Evolutionary conservation across 2,113 vertebrate species (phyloP).

Genomic region (Amia ocellicauda): DNA sequence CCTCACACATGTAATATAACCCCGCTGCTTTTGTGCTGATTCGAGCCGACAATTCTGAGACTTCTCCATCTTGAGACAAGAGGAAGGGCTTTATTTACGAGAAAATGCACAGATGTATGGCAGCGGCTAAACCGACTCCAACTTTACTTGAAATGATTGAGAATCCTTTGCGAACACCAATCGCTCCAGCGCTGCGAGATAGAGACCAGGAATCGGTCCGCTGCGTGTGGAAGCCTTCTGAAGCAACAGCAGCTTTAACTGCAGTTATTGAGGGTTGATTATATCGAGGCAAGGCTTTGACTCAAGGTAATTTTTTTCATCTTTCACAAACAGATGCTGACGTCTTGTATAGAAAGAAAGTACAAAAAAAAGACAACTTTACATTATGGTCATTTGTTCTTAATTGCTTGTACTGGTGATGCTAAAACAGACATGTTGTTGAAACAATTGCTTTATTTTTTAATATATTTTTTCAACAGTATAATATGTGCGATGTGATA

Average conservation of each 20-base stretch:
- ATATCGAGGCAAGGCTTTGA: not conserved
- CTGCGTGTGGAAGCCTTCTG: not conserved
- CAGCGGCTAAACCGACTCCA: not conserved
- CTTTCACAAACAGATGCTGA: not conserved
- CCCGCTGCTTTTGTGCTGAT: not conserved
- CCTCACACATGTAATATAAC: not conserved
- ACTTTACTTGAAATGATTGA: constrained; percentile 3
- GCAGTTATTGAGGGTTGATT: not conserved
- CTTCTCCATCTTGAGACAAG: not conserved
- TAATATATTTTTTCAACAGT: no score
- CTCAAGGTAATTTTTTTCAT: not conserved
- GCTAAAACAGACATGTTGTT: no score
- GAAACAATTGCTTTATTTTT: no score
- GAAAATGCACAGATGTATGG: not conserved
- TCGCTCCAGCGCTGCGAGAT: not conserved
- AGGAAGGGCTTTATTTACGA: not conserved
- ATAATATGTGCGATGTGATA: no score
- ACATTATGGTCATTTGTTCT: no score
- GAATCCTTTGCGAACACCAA: not conserved
- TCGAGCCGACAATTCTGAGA: not conserved
- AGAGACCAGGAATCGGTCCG: not conserved
- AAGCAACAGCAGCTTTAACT: no score
- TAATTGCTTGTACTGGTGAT: no score
- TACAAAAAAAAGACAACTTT: no score
- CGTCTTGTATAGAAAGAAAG: no score